Conservation (phyloP, 1,140 invertebrate species). For the Calliopsis andreniformis region DNA sequence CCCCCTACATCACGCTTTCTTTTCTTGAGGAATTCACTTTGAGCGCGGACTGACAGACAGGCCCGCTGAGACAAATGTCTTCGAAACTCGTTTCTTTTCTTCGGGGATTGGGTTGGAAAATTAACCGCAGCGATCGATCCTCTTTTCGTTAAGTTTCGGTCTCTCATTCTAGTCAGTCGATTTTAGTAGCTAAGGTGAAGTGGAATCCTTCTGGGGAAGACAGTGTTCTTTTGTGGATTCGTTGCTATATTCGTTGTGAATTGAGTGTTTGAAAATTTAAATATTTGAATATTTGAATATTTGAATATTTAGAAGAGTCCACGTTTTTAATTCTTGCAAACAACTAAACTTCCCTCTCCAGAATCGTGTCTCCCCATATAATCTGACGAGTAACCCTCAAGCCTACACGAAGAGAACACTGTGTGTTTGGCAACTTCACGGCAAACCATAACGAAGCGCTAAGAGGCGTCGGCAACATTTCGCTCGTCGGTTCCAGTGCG, state of each 20-base stretch:
- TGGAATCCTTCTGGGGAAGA: too few relatives aligned
- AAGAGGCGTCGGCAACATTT: slow-evolving; percentile 68
- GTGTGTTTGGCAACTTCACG: too few relatives aligned
- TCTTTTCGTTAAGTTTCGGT: not conserved
- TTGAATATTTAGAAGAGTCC: too few relatives aligned
- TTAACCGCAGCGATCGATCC: slow-evolving; percentile 22
- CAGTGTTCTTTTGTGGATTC: too few relatives aligned
- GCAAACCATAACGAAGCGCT: not conserved
- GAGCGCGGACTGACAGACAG: slow-evolving; percentile 48
- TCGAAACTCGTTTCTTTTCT: slow-evolving; percentile 49
- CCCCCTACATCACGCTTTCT: slow-evolving; percentile 45
- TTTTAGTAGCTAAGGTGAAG: too few relatives aligned
- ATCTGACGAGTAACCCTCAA: too few relatives aligned
- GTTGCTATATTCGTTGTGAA: too few relatives aligned
- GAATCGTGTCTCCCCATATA: not conserved
- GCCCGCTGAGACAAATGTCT: slow-evolving; percentile 55
- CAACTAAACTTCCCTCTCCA: too few relatives aligned
- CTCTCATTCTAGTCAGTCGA: not conserved
- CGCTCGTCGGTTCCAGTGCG: slow-evolving; percentile 60
- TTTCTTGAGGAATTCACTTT: slow-evolving; percentile 62
- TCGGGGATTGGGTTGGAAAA: slow-evolving; percentile 26
- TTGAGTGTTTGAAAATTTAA: too few relatives aligned
- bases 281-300: too few relatives aligned
- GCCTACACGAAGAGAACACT: too few relatives aligned
- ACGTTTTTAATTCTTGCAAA: too few relatives aligned